Evolutionary conservation across 2,888 invertebrate genomes (phyloP), one percentile per base, ranked within the genome.

Genomic region (Dichetophora obliterata): DNA sequence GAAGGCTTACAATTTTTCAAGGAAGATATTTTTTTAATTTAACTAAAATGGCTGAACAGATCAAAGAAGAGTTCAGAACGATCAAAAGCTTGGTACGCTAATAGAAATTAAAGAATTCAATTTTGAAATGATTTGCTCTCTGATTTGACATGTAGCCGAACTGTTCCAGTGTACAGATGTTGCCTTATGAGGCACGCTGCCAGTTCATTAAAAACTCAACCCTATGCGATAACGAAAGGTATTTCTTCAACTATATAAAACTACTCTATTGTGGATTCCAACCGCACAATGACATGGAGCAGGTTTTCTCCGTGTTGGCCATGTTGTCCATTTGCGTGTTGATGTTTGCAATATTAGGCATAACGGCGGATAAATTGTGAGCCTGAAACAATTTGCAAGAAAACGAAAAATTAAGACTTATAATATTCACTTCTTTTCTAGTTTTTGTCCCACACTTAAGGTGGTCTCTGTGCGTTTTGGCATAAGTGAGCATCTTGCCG

Each of bases 321-420:
- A 66, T 84, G 11, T 65, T 83, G 14, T 71, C 78, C 0, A 69
- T 82, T 16, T 78, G 79, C 24, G 72, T 90, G 2, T 89, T 91
- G 76, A 85, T 92, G 73, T 92, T 92, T 81, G 83, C 91, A 54
- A 90, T 90, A 24, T 86, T 92, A 66, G 92, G 91, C 3, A 89
- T 89, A 3, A 91, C 91, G 1, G 91, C 92, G 1, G 92, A 92
- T 84, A 90, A 90, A 86, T 92, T 92, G 92, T 92, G 65, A 54
- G 82, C 78, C 48, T 66, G 14, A 2, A 16, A 19, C n/a, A 19
- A 31, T 5, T 27, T 14, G 4, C n/a, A 8, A 11, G 11, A 9
- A 11, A 11, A 27, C 31, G 11, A 16, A 27, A 22, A 14, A 8
- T 19, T 70, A 11, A 22, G 31, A 34, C 1, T 19, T 1, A 24